These are phyloP conservation scores for Cremastobaeus sp. DNA, from an alignment of 2,888 invertebrate genomes.

Conservation along the genomic window DNA sequence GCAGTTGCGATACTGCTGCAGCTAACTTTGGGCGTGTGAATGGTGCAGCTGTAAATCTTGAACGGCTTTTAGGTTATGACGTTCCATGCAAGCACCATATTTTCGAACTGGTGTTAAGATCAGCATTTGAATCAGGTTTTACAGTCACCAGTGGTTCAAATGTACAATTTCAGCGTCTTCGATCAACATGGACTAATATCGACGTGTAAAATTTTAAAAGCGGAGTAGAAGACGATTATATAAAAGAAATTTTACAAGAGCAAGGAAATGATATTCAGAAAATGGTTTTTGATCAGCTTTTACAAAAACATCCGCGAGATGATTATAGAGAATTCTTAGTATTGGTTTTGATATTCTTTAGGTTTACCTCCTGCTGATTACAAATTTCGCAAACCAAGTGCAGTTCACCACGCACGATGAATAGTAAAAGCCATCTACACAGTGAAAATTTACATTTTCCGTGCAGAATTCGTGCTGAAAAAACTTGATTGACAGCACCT, in stretches of 20 bases:
- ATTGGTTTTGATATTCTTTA: too few relatives aligned
- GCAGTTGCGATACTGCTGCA: conserved; percentile 65
- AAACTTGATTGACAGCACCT: too few relatives aligned
- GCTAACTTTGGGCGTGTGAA: conserved; percentile 63
- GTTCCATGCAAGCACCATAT: neutral
- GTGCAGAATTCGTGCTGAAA: too few relatives aligned
- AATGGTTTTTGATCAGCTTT: too few relatives aligned
- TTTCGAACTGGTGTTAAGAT: neutral
- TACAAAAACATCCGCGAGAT: too few relatives aligned
- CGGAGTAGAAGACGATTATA: conserved; percentile 3
- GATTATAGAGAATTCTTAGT: too few relatives aligned
- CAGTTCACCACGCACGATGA: too few relatives aligned
- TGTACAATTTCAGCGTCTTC: neutral
- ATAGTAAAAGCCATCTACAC: too few relatives aligned
- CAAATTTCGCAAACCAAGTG: too few relatives aligned
- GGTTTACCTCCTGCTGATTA: too few relatives aligned
- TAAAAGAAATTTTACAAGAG: neutral
- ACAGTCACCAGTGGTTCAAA: neutral
- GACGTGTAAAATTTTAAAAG: neutral
- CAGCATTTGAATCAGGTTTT: neutral
- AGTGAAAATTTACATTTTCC: too few relatives aligned
- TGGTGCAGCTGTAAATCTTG: conserved; percentile 55
- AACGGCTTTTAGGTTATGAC: conserved; percentile 60
- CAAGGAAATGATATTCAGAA: conserved; percentile 7
- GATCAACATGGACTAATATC: neutral